Conservation (phyloP, 2,797 vertebrate genomes). For the Peromyscus melanophrys region DNA sequence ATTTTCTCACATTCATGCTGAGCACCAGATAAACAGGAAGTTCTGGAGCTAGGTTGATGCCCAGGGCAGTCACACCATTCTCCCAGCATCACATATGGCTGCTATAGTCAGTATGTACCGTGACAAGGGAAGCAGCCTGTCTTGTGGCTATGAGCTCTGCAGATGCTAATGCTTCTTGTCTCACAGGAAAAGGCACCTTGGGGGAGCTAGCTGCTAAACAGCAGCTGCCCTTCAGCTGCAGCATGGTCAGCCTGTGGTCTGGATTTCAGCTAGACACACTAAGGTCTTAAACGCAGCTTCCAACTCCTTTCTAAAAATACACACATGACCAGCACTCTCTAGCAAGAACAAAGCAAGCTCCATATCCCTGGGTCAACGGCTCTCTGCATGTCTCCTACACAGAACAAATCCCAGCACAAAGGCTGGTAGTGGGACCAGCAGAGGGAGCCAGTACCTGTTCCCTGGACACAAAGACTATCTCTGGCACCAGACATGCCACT, state of each 20-base stretch:
- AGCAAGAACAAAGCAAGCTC: neutral
- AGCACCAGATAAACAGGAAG: neutral
- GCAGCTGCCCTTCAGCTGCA: neutral
- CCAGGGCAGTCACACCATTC: neutral
- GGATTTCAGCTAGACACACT: neutral
- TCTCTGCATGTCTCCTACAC: neutral
- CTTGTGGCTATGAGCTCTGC: neutral
- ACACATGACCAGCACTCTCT: neutral
- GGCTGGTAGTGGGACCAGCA: neutral
- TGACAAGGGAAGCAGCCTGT: neutral
- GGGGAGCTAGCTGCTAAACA: neutral
- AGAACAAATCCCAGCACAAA: neutral
- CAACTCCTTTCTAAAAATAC: neutral
- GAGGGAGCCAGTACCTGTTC: neutral
- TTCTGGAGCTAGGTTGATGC: neutral
- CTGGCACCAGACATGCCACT: no score
- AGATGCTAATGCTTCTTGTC: neutral
- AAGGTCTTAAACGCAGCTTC: neutral
- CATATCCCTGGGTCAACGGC: neutral
- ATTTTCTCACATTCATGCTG: accelerated
- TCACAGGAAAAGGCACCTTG: accelerated
- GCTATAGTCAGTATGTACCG: no score
- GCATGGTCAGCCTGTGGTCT: neutral
- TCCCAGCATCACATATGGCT: neutral
- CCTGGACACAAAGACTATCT: neutral